phyloP scores from a whole-genome alignment of 2,888 invertebrate genomes.

The Mythimna loreyi region DNA sequence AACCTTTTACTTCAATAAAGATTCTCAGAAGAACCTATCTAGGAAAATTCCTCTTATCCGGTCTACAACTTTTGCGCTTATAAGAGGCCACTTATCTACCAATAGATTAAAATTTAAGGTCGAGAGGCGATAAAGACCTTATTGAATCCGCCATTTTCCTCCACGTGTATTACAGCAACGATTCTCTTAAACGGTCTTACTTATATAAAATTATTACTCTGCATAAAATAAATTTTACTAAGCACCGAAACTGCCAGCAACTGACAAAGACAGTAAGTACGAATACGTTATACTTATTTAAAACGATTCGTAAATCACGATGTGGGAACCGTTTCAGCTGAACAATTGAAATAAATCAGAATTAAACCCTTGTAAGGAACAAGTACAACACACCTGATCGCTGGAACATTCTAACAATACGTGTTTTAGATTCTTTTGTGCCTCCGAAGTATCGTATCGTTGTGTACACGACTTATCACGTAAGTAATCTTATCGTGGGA shows the following conservation, averaged over 20 bases:
- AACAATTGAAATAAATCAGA: constrained; percentile 58
- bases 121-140: neutral
- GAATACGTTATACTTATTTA: constrained; percentile 32
- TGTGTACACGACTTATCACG: constrained; percentile 30
- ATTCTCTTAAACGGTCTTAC: neutral
- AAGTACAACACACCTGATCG: constrained; percentile 54
- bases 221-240: constrained; percentile 35
- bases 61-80: neutral
- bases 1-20: neutral
- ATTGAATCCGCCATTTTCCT: neutral
- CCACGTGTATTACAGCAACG: neutral
- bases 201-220: constrained; percentile 17
- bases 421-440: constrained; percentile 43
- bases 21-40: neutral
- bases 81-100: neutral
- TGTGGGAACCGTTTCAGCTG: constrained; percentile 40
- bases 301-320: constrained; percentile 47
- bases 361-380: constrained; percentile 50
- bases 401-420: constrained; percentile 35
- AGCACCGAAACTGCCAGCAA: constrained; percentile 36
- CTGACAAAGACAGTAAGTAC: constrained; percentile 43
- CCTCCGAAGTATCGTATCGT: constrained; percentile 34
- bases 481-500: constrained; percentile 23
- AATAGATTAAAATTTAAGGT: neutral
- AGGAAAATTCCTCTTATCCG: neutral